phyloP scores from a whole-genome alignment of 2,113 vertebrate genomes.

The Gymnorhina tibicen region DNA sequence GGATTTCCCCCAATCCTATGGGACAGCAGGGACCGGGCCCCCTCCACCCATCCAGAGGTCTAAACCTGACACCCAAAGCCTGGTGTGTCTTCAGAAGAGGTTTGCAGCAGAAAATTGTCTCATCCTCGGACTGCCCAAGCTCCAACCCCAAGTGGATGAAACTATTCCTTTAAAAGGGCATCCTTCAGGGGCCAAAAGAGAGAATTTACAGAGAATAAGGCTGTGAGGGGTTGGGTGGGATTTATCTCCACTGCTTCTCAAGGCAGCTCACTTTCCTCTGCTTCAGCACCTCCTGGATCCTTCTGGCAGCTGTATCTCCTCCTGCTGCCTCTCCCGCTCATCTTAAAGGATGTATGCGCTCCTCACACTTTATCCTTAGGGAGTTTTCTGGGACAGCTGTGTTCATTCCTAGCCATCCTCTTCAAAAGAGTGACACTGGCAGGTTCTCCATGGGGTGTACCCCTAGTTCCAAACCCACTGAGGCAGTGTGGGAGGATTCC shows the following conservation, averaged over 20 bases:
- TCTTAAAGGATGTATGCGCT: background rate
- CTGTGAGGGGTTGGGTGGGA: background rate
- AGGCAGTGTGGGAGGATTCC: background rate
- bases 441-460: background rate
- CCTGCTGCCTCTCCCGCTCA: background rate
- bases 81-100: background rate
- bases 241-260: background rate
- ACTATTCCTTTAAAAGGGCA: background rate
- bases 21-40: too few species aligned
- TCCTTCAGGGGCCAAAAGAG: background rate
- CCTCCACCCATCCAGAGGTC: background rate
- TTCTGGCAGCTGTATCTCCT: background rate
- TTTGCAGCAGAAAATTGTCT: background rate
- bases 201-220: background rate
- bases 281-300: background rate
- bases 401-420: background rate
- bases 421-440: background rate
- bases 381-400: background rate
- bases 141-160: fast-evolving
- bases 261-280: background rate
- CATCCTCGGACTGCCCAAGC: background rate
- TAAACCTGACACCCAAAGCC: background rate
- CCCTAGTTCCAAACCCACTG: fast-evolving
- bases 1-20: background rate
- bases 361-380: background rate